Conservation (phyloP, 1,140 invertebrate genomes). For the Drosophila guanche region DNA sequence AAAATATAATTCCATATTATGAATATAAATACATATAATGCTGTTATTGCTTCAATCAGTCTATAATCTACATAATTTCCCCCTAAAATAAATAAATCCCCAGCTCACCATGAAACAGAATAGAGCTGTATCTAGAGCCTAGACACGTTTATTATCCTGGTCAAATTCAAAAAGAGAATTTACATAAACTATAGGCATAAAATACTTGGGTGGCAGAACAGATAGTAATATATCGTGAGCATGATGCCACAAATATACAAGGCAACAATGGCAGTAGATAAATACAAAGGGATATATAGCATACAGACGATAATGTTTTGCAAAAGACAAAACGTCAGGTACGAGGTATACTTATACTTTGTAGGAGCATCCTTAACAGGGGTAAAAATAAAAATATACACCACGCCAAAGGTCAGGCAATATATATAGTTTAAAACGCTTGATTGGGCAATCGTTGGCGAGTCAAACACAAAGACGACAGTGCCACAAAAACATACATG, state of each 20-base stretch:
- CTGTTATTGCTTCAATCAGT: too few relatives aligned
- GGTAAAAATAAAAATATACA: constrained; percentile 62
- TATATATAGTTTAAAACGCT: constrained; percentile 41
- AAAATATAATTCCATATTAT: too few relatives aligned
- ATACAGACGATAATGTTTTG: constrained; percentile 38
- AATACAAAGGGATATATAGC: constrained; percentile 40
- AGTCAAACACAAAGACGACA: constrained; percentile 51
- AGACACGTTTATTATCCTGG: too few relatives aligned
- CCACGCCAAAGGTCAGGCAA: constrained; percentile 59
- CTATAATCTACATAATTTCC: too few relatives aligned
- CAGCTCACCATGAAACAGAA: too few relatives aligned
- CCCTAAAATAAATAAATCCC: too few relatives aligned
- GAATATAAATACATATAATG: too few relatives aligned
- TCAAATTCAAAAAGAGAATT: not conserved
- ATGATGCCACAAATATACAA: constrained; percentile 50
- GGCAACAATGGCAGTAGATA: constrained; percentile 32
- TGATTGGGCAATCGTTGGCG: constrained; percentile 40
- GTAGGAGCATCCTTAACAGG: constrained; percentile 59
- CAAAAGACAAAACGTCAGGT: constrained; percentile 50
- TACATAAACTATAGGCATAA: constrained; percentile 19
- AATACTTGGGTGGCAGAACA: constrained; percentile 57
- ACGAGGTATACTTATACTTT: constrained; percentile 52
- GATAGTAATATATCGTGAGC: constrained; percentile 51
- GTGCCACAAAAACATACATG: constrained; percentile 42
- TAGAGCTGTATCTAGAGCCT: too few relatives aligned